phyloP scores from a whole-genome alignment of 2,797 vertebrate genomes.

The Cyprinella venusta region DNA sequence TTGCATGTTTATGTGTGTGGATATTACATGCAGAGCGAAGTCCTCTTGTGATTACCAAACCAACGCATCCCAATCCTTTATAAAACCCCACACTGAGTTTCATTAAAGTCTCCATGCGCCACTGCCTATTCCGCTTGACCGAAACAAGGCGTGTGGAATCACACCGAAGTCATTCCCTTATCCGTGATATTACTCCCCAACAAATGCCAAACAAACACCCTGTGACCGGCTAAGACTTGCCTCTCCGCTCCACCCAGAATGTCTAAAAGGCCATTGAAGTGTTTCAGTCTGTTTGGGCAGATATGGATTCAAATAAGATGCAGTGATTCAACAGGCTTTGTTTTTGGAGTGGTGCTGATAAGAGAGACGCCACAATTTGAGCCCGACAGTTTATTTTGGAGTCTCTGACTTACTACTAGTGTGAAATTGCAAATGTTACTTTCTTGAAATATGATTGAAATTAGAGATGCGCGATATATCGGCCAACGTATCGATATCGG shows the following conservation, averaged over 20 bases:
- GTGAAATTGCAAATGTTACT: background rate
- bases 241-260: conserved; percentile 33
- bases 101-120: background rate
- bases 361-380: background rate
- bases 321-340: background rate
- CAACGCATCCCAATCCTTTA: background rate
- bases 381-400: background rate
- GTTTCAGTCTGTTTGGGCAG: conserved; percentile 17
- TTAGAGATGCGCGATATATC: too few species aligned
- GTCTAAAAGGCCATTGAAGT: conserved; percentile 18
- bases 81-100: conserved; percentile 5
- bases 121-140: background rate
- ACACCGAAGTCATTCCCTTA: background rate
- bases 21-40: background rate
- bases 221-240: conserved; percentile 42
- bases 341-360: background rate
- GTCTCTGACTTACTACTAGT: background rate
- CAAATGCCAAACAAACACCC: conserved; percentile 39
- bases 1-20: conserved; percentile 12
- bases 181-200: conserved; percentile 18
- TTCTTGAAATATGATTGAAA: too few species aligned
- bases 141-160: conserved; percentile 28
- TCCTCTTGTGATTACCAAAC: conserved; percentile 16
- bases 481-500: too few species aligned
- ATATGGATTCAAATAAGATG: conserved; percentile 1